phyloP scores from a whole-genome alignment of 2,113 vertebrate genomes.

The Corydoras sp. region DNA sequence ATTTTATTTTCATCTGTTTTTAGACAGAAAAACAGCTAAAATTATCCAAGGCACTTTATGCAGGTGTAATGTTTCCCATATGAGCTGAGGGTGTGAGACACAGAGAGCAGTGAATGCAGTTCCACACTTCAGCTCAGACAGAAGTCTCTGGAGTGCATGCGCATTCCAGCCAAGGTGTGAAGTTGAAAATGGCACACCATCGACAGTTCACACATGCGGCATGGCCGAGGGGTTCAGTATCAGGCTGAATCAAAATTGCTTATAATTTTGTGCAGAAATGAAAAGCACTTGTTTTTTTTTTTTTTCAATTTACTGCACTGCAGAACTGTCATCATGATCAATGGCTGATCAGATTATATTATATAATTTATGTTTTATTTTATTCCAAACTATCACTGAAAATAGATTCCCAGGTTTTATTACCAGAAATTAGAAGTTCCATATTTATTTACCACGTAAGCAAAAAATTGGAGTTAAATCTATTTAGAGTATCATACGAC shows the following conservation, averaged over 20 bases:
- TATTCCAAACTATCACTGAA: neutral
- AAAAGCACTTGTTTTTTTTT: neutral
- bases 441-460: neutral
- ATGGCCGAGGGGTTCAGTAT: constrained; percentile 26
- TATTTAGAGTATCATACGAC: no score
- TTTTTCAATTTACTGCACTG: constrained; percentile 2
- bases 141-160: constrained; percentile 28
- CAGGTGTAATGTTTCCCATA: constrained; percentile 25
- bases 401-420: neutral
- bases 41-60: constrained; percentile 17
- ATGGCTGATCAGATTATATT: neutral
- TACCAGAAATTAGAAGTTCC: neutral
- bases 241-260: constrained; percentile 31
- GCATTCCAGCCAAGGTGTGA: constrained; percentile 39
- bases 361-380: neutral
- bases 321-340: neutral
- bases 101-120: constrained; percentile 30
- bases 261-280: constrained; percentile 24
- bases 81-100: constrained; percentile 28
- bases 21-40: constrained; percentile 18
- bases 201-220: constrained; percentile 34
- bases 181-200: constrained; percentile 45
- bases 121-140: constrained; percentile 34
- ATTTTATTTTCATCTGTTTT: neutral
- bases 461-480: no score